Evolutionary conservation across 2,888 invertebrate genomes (phyloP), one percentile per base, ranked within the genome.

Genomic region (Venusia cambrica): DNA sequence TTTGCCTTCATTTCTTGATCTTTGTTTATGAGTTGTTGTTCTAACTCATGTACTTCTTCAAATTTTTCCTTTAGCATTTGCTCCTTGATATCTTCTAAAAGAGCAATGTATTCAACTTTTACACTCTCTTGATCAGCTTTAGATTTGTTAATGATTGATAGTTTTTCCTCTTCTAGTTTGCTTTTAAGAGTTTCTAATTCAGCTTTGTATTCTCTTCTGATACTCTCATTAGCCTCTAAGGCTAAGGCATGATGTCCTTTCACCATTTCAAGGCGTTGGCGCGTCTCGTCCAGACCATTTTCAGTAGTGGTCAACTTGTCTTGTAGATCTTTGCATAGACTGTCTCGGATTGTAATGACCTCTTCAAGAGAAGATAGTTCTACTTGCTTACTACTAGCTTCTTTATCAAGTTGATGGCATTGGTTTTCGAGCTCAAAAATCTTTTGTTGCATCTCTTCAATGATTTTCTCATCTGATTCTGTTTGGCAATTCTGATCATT

Each of bases 161-260:
- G 78, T 50, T 87, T 83, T 63, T 87, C 87, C 50, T 88, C 87
- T 36, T 87, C 87, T 31, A 80, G 56, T 67, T 85, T 87, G 2
- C 52, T 27, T 62, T 83, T 87, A 1, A 88, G 54, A 17, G 71
- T 63, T 65, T 88, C 88, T 15, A 87, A 52, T 51, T 87, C 87
- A 6, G 60, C 66, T 64, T 83, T 87, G 42, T 87, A 87, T 53
- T 87, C 87, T 17, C 81, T 65, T 45, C 87, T 62, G 31, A 88
- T 88, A 42, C 87, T 88, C 52, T 87, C 87, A 61, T 88, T 87
- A 2, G 87, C 87, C 56, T 88, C 85, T 40, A 88, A 41, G 12
- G 88, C 87, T 38, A 87, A 58, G 18, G 78, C 75, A 66, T 87
- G 88, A 48, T 87, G 87, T 1, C 84, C 81, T 58, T 87, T 87